phyloP scores from a whole-genome alignment of 2,113 vertebrate species.

The Pao palembangensis region DNA sequence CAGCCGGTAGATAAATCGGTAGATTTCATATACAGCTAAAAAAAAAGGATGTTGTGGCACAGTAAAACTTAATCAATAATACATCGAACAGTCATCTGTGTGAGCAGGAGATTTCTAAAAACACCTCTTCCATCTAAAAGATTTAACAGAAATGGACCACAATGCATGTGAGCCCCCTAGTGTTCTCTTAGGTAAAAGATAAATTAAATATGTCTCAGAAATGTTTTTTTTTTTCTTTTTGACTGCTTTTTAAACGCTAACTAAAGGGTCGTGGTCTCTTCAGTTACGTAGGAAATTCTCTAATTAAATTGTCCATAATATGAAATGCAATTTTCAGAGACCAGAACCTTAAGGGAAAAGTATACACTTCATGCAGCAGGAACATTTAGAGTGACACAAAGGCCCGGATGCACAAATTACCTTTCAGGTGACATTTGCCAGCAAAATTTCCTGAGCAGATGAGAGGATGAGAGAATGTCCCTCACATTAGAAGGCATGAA shows the following conservation, averaged over 20 bases:
- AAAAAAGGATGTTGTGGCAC: constrained; percentile 30
- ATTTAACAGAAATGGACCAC: constrained; percentile 18
- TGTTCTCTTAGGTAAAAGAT: constrained; percentile 43
- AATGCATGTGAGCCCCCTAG: constrained; percentile 72
- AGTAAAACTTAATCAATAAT: constrained; percentile 53
- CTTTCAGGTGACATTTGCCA: constrained; percentile 46
- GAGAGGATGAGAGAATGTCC: constrained; percentile 6
- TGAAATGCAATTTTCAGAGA: constrained; percentile 1
- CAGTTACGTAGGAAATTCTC: not conserved
- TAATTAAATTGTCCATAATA: not conserved
- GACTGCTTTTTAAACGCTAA: no score
- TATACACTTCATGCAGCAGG: constrained; percentile 2
- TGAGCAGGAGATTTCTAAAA: constrained; percentile 17
- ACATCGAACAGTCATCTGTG: constrained; percentile 29
- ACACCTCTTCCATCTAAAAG: constrained; percentile 2
- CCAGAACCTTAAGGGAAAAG: constrained; percentile 9
- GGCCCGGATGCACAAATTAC: constrained; percentile 34
- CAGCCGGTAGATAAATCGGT: no score
- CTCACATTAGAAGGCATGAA: constrained; percentile 34
- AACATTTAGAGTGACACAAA: constrained; percentile 5
- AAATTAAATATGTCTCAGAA: constrained; percentile 3
- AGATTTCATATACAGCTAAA: not conserved
- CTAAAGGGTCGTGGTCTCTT: no score
- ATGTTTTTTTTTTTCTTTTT: no score
- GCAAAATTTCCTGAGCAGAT: constrained; percentile 23